phyloP scores from a whole-genome alignment of 37 sponge, comb jelly and placozoan species.

The Petrosia ficiformis region DNA sequence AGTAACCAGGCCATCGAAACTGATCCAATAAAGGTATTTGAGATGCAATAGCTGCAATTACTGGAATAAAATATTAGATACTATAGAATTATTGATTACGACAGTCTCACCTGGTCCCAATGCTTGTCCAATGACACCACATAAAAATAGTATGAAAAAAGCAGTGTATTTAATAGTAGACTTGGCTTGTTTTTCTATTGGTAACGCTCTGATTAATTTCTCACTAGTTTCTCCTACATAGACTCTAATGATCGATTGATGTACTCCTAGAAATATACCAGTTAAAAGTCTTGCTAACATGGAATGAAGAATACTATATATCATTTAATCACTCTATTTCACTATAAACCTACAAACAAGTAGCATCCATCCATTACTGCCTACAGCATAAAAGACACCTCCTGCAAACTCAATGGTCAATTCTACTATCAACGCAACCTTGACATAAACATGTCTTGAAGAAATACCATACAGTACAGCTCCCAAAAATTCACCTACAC shows the following conservation, averaged over 20 bases:
- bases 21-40: constrained; percentile 43
- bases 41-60: constrained; percentile 22
- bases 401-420: background rate
- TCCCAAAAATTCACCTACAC: constrained; percentile 32
- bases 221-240: constrained; percentile 52
- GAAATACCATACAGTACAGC: constrained; percentile 20
- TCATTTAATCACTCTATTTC: background rate
- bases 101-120: constrained; percentile 35
- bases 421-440: constrained; percentile 10
- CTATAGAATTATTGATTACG: constrained; percentile 17
- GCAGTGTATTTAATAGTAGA: constrained; percentile 45
- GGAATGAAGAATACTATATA: background rate
- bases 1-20: constrained; percentile 57
- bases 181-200: constrained; percentile 17
- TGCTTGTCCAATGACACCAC: constrained; percentile 8
- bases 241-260: background rate
- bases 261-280: constrained; percentile 23
- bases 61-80: constrained; percentile 27
- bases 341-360: constrained; percentile 6
- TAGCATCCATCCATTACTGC: constrained; percentile 40
- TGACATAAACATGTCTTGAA: background rate
- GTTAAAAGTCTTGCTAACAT: constrained; percentile 15
- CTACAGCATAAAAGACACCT: constrained; percentile 33
- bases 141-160: constrained; percentile 16
- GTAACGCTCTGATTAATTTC: constrained; percentile 1